Base-by-base conservation (phyloP, 2,888 invertebrate species). In the Carcina quercana region DNA sequence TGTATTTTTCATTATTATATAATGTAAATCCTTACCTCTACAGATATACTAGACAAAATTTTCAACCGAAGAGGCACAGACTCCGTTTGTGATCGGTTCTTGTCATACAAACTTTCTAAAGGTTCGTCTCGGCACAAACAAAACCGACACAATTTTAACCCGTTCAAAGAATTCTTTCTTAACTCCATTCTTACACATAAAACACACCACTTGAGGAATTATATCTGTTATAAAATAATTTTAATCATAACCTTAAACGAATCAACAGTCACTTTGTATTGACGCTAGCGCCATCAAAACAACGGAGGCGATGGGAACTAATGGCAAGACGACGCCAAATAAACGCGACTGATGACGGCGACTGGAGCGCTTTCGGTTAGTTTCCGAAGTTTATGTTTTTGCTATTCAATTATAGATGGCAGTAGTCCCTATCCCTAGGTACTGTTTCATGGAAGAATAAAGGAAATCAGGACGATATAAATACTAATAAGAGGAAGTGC, bases 31-130 rank as follows among this genome's bases (percentile, higher is more conserved):
- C 42, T 58, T 87, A 93, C 93, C 91, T 93, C 93, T 48, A 93
- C 88, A 36, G 91, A 87, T 43, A 91, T 86, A 61, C 91, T 90
- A 31, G 92, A 89, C 88, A 93, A 89, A 54, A 93, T 89, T 82
- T 93, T 92, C 49, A 92, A 68, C 33, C 89, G 85, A 50, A 93
- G 80, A 47, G 90, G 88, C 47, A 89, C 87, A 37, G 86, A 74
- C 53, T 87, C 86, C 66, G 88, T 89, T 51, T 79, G 73, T 40
- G 70, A 62, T 43, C 82, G 70, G 45, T 72, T 82, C 51, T 83
- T 86, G 48, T 89, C 87, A 65, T 89, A 91, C 59, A 93, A 88
- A 67, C 86, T 89, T 43, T 80, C 84, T 40, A 93, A 70, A 34
- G 88, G 84, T 41, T 83, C 86, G 47, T 87, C 86, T 59, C 88